Evolutionary conservation across 2,888 invertebrate species (phyloP), one percentile per base, ranked within the genome.

Genomic region (Ennomos erosarius): DNA sequence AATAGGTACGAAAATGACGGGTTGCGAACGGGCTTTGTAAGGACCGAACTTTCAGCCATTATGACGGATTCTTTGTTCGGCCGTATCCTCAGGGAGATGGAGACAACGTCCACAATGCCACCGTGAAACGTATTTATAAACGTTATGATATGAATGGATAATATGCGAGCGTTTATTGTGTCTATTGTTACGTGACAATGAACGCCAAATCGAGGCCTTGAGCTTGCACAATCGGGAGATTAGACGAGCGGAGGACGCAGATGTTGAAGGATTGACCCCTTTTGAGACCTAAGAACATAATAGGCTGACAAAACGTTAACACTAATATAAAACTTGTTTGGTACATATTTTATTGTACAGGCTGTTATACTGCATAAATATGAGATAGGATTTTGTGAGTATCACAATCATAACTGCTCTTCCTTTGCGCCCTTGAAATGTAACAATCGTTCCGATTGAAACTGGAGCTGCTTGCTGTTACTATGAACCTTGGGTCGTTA

Each of bases 1-100:
- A 89, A 90, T 91, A 89, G 87, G 85, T 88, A 88, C 81, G 84
- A 89, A 91, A 90, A 91, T 91, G 90, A 90, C 89, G 88, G 91
- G 91, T 91, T 90, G 85, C 80, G 78, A 80, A 73, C 73, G 67
- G 79, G 79, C 85, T 85, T 88, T 88, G 88, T 87, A 71, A 75
- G 73, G 77, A 78, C 76, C 81, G 81, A 82, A 85, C 79, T 87
- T 86, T 84, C 77, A 81, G 84, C 82, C 80, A 85, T 88, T 88
- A 87, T 87, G 85, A 84, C 77, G 75, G 73, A 81, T 78, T 83
- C 88, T 87, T 91, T 91, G 90, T 91, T 83, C 79, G 72, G 58
- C 53, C 69, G 79, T 87, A 87, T 90, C 90, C 90, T 90, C 89
- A 76, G 90, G 89, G 90, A 86, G 81, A 81, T 73, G 77, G 81